phyloP scores from a whole-genome alignment of 2,113 vertebrate species.

The Ciconia stormi region DNA sequence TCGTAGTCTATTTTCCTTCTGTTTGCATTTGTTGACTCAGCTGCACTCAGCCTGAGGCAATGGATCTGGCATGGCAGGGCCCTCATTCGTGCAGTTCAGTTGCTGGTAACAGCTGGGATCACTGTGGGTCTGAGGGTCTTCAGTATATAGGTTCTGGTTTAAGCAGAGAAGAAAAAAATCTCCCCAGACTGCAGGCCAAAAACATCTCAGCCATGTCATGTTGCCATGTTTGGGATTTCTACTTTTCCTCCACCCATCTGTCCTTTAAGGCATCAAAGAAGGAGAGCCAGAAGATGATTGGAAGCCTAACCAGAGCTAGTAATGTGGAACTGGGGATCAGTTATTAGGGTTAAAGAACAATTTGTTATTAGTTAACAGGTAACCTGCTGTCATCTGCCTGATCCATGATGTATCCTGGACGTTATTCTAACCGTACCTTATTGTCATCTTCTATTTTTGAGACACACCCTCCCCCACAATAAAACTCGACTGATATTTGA shows the following conservation, averaged over 20 bases:
- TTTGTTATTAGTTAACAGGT: neutral
- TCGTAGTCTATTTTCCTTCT: neutral
- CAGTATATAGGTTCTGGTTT: neutral
- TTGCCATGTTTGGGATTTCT: neutral
- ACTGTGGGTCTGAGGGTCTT: neutral
- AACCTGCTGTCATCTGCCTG: neutral
- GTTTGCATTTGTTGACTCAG: constrained; percentile 56
- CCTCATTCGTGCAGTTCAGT: neutral
- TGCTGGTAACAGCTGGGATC: constrained; percentile 36
- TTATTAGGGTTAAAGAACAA: neutral
- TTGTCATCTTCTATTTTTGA: neutral
- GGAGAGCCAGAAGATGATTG: neutral
- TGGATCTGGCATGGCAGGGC: neutral
- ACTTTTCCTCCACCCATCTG: neutral
- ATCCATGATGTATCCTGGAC: neutral
- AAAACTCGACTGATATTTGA: neutral
- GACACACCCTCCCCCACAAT: neutral
- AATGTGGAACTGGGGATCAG: neutral
- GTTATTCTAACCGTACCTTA: neutral
- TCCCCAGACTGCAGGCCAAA: neutral
- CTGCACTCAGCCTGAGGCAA: neutral
- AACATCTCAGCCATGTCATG: neutral
- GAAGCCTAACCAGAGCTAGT: neutral
- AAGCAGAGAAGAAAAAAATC: neutral
- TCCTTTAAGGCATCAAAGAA: neutral